Base-by-base conservation (phyloP, 2,113 vertebrate species). In the Thymallus thymallus region DNA sequence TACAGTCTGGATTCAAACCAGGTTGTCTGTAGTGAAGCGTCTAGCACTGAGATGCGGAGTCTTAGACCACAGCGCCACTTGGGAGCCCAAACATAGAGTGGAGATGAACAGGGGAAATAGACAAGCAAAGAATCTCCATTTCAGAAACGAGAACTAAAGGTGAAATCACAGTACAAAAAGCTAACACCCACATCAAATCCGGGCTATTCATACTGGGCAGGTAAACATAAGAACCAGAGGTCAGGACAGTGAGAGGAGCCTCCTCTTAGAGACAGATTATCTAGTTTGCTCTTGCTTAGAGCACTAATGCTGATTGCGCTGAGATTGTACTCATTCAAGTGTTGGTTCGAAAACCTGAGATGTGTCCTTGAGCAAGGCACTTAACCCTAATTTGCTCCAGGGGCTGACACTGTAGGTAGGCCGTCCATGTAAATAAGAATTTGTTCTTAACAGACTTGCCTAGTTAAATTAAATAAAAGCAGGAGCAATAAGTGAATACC, bases 291-390 rank as follows among this genome's bases (percentile, higher is more conserved):
- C 77, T 51, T 51, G 48, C 48, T 87, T n/a, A 41, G 74, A 87
- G 86, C 87, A 75, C n/a, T 82, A 80, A 82, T 90, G 88, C 86
- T 89, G 87, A 89, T 79, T 74, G 76, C 84, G 87, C 86, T 86
- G 67, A 55, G 85, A 88, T 22, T 60, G 56, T 23, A 6, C 20
- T 46, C 12, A 23, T 88, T 84, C 77, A 73, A 87, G 82, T 90
- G 76, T 76, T 79, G 68, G n/a, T n/a, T n/a, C n/a, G n/a, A n/a
- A n/a, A n/a, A n/a, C n/a, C n/a, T n/a, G n/a, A n/a, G n/a, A n/a
- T n/a, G n/a, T n/a, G n/a, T n/a, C n/a, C n/a, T n/a, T n/a, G n/a
- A n/a, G n/a, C n/a, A n/a, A n/a, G n/a, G n/a, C n/a, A n/a, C n/a
- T n/a, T n/a, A n/a, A n/a, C n/a, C n/a, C n/a, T n/a, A n/a, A n/a